Evolutionary conservation across 1,140 invertebrate species (phyloP).

Genomic region (Holotrichia oblita): DNA sequence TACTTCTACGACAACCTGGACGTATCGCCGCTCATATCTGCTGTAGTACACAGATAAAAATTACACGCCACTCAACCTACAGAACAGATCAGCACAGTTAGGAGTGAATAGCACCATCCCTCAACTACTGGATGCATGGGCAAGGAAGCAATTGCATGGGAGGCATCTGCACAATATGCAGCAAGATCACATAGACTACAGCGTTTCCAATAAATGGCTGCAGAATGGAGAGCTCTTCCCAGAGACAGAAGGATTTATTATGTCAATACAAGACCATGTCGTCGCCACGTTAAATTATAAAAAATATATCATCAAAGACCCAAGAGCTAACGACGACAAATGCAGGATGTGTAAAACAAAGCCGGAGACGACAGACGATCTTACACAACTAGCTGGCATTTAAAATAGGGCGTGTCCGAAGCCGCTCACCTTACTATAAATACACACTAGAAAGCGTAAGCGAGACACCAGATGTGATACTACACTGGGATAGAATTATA

Average conservation of each 20-base stretch:
- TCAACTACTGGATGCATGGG: background rate
- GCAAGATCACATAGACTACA: background rate
- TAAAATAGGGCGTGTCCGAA: no score
- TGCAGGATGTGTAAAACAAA: no score
- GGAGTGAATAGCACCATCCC: background rate
- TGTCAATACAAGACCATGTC: no score
- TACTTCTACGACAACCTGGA: background rate
- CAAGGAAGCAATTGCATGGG: background rate
- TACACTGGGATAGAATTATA: slow-evolving; percentile 29
- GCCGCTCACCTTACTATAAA: no score
- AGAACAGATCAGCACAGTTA: background rate
- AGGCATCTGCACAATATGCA: background rate
- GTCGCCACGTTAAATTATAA: no score
- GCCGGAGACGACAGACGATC: background rate
- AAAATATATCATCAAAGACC: no score
- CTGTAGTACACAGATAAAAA: background rate
- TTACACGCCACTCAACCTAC: background rate
- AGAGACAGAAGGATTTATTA: no score
- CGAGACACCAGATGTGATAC: background rate
- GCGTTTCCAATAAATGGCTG: no score
- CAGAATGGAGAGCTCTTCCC: no score
- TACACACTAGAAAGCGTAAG: no score
- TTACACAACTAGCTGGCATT: no score
- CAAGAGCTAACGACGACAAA: no score
- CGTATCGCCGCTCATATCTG: background rate